A percentile compares a stretch with the other conserved stretches of the same genome.
Conservation (phyloP, 1,140 invertebrate species). For the Neelides sp. region DNA sequence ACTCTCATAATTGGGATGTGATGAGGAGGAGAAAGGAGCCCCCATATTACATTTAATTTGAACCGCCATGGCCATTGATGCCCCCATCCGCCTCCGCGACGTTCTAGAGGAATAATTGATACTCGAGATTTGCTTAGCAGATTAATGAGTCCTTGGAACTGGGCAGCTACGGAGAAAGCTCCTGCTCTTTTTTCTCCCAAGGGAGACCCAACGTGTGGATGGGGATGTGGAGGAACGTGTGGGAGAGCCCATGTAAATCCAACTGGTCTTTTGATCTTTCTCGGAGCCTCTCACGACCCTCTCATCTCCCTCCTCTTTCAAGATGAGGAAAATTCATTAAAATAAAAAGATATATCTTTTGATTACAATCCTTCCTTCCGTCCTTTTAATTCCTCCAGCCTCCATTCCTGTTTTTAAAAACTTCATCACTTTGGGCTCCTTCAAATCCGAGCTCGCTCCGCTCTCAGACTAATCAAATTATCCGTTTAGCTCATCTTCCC, state of each 20-base stretch:
- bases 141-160: slow-evolving; percentile 22
- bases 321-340: slow-evolving; percentile 31
- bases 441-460: background rate
- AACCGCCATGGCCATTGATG: slow-evolving; percentile 17
- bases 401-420: slow-evolving; percentile 30
- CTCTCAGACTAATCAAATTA: slow-evolving; percentile 27
- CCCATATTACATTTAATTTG: background rate
- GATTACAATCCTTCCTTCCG: slow-evolving; percentile 32
- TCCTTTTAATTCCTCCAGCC: slow-evolving; percentile 30
- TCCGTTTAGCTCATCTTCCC: slow-evolving; percentile 13
- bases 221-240: slow-evolving; percentile 4
- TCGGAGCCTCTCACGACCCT: slow-evolving; percentile 8
- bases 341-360: slow-evolving; percentile 33
- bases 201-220: background rate
- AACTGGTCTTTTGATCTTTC: slow-evolving; percentile 29
- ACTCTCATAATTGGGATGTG: background rate
- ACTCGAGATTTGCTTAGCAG: slow-evolving; percentile 21
- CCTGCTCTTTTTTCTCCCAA: slow-evolving; percentile 2
- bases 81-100: slow-evolving; percentile 14
- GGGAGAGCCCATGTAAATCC: background rate
- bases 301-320: slow-evolving; percentile 17
- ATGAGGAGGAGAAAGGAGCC: background rate
- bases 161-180: too few relatives aligned
- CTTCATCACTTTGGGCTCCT: slow-evolving; percentile 30
- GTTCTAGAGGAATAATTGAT: slow-evolving; percentile 23